Conservation (phyloP, 2,888 invertebrate genomes). For the Pandemis cinnamomeana region DNA sequence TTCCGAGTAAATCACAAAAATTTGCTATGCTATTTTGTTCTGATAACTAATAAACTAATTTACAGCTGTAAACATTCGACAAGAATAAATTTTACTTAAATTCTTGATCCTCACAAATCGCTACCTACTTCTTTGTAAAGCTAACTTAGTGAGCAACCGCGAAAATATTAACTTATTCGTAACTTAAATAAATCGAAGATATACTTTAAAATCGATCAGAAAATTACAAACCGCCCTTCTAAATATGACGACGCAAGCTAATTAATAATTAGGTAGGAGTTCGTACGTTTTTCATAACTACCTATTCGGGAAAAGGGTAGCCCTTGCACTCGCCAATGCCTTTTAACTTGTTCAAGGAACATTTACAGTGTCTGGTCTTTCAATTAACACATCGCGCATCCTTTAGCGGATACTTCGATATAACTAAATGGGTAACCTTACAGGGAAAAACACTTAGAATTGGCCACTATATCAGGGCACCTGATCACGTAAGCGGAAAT, state of each 20-base stretch:
- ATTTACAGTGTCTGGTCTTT: slow-evolving; percentile 46
- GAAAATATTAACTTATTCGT: no score
- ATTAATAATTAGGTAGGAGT: slow-evolving; percentile 32
- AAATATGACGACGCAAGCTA: slow-evolving; percentile 13
- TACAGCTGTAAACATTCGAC: no score
- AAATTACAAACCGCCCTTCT: slow-evolving; percentile 13
- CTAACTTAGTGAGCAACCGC: background rate
- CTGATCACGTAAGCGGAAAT: slow-evolving; percentile 71
- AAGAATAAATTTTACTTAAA: no score
- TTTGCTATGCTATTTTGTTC: no score
- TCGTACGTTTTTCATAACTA: slow-evolving; percentile 11
- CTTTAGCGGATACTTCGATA: slow-evolving; percentile 44
- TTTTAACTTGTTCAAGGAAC: slow-evolving; percentile 17
- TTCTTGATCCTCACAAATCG: no score
- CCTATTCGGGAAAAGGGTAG: slow-evolving; percentile 31
- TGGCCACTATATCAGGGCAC: slow-evolving; percentile 58
- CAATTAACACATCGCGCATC: slow-evolving; percentile 56
- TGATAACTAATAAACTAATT: no score
- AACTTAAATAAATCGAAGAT: background rate
- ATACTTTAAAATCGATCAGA: slow-evolving; percentile 16
- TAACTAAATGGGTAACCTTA: slow-evolving; percentile 43
- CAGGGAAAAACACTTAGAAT: slow-evolving; percentile 68
- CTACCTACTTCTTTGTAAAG: background rate
- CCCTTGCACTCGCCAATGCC: slow-evolving; percentile 24
- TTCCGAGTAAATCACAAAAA: no score